These are phyloP conservation scores for Leucophenga varia DNA, from an alignment of 1,140 invertebrate genomes.

Conservation along the genomic window DNA sequence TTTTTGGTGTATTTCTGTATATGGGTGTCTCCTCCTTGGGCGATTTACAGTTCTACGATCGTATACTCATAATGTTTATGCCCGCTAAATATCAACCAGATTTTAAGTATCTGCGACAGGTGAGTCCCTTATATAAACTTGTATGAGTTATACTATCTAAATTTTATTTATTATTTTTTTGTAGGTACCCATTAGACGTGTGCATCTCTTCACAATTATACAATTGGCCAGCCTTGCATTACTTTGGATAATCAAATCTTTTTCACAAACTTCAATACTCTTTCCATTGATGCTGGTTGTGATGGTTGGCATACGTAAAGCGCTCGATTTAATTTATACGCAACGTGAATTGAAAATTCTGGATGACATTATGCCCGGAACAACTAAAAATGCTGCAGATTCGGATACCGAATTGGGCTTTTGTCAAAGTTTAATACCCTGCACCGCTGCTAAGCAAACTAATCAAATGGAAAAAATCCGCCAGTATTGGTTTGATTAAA, in stretches of 20 bases:
- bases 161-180: slow-evolving; percentile 11
- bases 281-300: slow-evolving; percentile 99
- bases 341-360: slow-evolving; percentile 93
- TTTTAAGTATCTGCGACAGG: slow-evolving; percentile 95
- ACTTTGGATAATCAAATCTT: slow-evolving; percentile 95
- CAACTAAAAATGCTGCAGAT: slow-evolving; percentile 75
- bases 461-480: slow-evolving; percentile 8
- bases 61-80: slow-evolving; percentile 96
- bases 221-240: slow-evolving; percentile 89
- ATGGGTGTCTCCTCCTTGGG: slow-evolving; percentile 97
- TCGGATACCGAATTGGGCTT: slow-evolving; percentile 77
- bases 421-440: slow-evolving; percentile 60
- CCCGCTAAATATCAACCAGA: slow-evolving; percentile 98
- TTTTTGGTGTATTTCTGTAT: slow-evolving; percentile 98
- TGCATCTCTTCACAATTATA: slow-evolving; percentile 93
- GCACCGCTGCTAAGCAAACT: slow-evolving; percentile 47
- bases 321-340: slow-evolving; percentile 88
- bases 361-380: slow-evolving; percentile 97
- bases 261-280: slow-evolving; percentile 89
- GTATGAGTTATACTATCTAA: no score
- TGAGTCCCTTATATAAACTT: no score
- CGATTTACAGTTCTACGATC: slow-evolving; percentile 94
- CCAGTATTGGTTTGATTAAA: slow-evolving; percentile 22
- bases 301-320: slow-evolving; percentile 95
- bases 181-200: slow-evolving; percentile 87